These are phyloP conservation scores for Trachymyrmex septentrionalis DNA, from an alignment of 1,140 invertebrate species.

Conservation along the genomic window DNA sequence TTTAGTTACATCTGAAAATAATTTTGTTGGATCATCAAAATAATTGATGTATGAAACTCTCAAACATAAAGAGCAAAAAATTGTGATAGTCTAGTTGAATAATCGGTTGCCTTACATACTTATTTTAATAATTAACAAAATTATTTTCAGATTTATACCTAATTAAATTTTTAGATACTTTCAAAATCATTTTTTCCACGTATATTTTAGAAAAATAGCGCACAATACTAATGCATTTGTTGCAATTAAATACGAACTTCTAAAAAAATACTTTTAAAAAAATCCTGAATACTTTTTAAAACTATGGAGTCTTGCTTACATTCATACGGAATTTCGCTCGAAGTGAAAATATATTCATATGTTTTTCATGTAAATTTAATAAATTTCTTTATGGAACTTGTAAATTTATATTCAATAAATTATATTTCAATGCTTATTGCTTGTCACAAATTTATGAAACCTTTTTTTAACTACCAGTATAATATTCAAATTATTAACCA, in stretches of 20 bases:
- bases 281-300: not conserved
- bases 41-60: too few species aligned
- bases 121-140: too few species aligned
- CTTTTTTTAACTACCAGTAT: not conserved
- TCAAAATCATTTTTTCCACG: too few species aligned
- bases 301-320: not conserved
- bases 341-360: not conserved
- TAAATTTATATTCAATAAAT: constrained; percentile 10
- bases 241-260: not conserved
- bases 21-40: too few species aligned
- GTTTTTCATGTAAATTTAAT: not conserved
- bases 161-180: too few species aligned
- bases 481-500: constrained; percentile 18
- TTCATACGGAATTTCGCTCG: not conserved
- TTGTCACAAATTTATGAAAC: constrained; percentile 19
- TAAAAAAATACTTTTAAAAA: not conserved
- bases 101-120: too few species aligned
- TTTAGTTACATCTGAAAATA: too few species aligned
- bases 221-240: not conserved
- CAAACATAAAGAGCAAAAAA: too few species aligned
- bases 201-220: too few species aligned
- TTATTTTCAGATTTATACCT: too few species aligned
- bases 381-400: not conserved
- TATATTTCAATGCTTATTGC: not conserved
- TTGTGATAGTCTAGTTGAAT: too few species aligned